Evolutionary conservation across 1,140 invertebrate genomes (phyloP).

Genomic region (Drosophila nannoptera): DNA sequence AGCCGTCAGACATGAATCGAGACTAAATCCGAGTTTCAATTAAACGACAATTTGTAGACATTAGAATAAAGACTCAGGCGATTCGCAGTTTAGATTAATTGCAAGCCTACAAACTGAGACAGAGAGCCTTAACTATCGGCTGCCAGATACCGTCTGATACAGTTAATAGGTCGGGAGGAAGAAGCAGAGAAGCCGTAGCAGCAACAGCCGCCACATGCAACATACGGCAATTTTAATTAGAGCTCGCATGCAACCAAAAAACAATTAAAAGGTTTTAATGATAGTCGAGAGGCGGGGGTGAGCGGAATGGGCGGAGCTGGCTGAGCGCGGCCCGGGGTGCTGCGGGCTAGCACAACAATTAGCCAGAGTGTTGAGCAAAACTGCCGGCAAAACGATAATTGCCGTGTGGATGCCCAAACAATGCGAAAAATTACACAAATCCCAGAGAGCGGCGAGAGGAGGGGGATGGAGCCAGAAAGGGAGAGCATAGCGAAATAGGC

Average conservation of each 20-base stretch:
- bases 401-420: conserved; percentile 41
- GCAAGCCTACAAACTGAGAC: no score
- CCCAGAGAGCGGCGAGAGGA: conserved; percentile 17
- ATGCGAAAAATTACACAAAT: conserved; percentile 68
- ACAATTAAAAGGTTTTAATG: conserved; percentile 29
- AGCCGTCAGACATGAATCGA: neutral
- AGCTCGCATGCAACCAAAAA: conserved; percentile 29
- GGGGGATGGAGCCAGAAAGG: neutral
- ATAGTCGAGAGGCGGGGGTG: conserved; percentile 12
- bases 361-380: conserved; percentile 50
- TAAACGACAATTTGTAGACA: neutral
- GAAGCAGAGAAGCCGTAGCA: neutral
- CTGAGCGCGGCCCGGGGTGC: neutral
- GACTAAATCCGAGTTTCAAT: conserved; percentile 3
- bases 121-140: neutral
- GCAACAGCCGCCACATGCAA: conserved; percentile 27
- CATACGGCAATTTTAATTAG: conserved; percentile 24
- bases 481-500: neutral
- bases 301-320: neutral
- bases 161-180: conserved; percentile 2
- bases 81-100: no score
- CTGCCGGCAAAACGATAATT: conserved; percentile 50
- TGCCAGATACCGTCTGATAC: conserved; percentile 1
- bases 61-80: neutral
- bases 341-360: conserved; percentile 27